Conservation (phyloP, 1,140 invertebrate species). For the Sesamia nonagrioides region DNA sequence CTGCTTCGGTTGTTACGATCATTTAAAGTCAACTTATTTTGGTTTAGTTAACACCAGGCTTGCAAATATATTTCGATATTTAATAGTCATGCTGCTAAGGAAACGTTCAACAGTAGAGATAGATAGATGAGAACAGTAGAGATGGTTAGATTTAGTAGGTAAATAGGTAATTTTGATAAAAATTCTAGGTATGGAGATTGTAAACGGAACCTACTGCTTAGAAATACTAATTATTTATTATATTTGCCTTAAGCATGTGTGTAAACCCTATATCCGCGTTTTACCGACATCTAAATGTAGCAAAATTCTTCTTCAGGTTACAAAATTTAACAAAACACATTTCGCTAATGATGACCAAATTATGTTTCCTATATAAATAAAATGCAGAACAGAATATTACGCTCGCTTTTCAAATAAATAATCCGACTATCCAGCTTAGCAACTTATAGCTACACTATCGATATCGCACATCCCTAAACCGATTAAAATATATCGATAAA, state of each 20-base stretch:
- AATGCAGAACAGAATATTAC: neutral
- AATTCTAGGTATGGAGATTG: too few species aligned
- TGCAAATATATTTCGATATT: neutral
- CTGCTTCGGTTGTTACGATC: conserved; percentile 25
- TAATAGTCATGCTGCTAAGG: neutral
- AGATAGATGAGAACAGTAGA: too few species aligned
- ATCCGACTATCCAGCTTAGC: neutral
- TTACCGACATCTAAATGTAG: too few species aligned
- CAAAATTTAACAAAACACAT: too few species aligned
- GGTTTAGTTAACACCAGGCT: neutral
- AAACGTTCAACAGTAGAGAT: too few species aligned
- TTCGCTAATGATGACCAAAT: neutral
- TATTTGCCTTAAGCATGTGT: too few species aligned
- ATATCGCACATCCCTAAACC: neutral
- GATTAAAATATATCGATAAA: neutral
- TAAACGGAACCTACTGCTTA: too few species aligned
- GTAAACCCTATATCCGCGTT: too few species aligned
- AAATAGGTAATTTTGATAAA: too few species aligned
- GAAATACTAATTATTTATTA: too few species aligned
- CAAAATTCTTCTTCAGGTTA: too few species aligned
- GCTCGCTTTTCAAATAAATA: neutral
- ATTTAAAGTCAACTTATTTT: conserved; percentile 23
- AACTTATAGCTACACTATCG: neutral
- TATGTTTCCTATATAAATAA: neutral
- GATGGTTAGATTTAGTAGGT: too few species aligned